Percentiles rank a stretch among this genome's conserved stretches.
Conservation (phyloP, 2,113 vertebrate genomes). For the Hypocryptadius cinnamomeus region DNA sequence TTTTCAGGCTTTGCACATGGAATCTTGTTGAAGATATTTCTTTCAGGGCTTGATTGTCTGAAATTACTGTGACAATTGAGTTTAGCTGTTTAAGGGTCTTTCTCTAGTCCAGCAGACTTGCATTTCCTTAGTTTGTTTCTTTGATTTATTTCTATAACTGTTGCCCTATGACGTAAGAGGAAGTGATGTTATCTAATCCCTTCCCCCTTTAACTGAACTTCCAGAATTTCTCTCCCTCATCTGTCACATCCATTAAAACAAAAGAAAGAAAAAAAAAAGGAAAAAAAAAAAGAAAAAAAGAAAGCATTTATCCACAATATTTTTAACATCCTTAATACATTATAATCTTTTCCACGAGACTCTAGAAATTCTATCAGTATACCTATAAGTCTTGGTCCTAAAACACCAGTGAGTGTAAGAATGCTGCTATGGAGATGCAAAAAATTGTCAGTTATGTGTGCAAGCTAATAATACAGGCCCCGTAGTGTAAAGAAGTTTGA, state of each 20-base stretch:
- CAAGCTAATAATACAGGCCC: background rate
- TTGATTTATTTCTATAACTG: background rate
- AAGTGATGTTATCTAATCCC: background rate
- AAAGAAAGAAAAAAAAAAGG: background rate
- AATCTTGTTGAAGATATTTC: background rate
- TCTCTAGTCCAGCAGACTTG: background rate
- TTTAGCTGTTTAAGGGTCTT: background rate
- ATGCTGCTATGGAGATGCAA: background rate
- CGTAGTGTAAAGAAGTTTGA: background rate
- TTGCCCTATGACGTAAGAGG: background rate
- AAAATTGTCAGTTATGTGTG: background rate
- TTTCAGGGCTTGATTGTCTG: background rate
- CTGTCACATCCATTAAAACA: background rate
- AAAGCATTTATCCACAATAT: background rate
- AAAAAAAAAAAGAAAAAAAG: too few species aligned
- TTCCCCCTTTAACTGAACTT: background rate
- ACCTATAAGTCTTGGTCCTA: background rate
- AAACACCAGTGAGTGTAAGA: background rate
- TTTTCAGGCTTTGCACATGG: background rate
- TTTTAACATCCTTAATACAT: background rate
- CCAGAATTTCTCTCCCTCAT: background rate
- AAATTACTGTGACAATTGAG: background rate
- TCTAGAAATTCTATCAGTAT: background rate
- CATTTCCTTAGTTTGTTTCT: background rate
- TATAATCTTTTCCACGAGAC: background rate